Base-by-base conservation (phyloP, 2,888 invertebrate genomes). In the Penaeus monodon region DNA sequence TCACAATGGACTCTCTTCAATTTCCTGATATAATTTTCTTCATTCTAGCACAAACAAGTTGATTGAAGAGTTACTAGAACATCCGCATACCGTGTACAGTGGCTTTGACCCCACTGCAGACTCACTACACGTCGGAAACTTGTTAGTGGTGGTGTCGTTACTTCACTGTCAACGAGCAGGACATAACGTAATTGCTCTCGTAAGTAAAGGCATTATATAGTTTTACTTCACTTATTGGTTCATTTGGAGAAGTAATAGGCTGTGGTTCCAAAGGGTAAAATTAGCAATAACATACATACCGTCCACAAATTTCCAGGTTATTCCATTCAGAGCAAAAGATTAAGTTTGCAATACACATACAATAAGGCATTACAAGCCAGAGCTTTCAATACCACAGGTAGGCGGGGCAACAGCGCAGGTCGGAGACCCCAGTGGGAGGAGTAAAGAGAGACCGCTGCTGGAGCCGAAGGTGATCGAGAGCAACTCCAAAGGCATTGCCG, bases 31-130 rank as follows among this genome's bases (percentile, higher is more conserved):
- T 24, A 29, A 38, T 63, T 33, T 27, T 27, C 29, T 14, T 80
- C 22, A 33, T 86, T 82, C 49, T 83, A 87, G 87, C 27, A 70
- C 78, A 33, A 83, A 79, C 82, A 70, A 83, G 29, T 29, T 85
- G 29, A 65, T 81, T 14, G 29, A 81, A 27, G 74, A 84, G 29
- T 77, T 84, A 29, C 76, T 33, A 24, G 68, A 29, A 24, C 29
- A 94, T 10, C 94, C 95, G 0, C 97, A 96, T 92, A 95, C 95
- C 91, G 95, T 97, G 33, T 99, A 99, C 92, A 98, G 98, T 85
- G 99, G 99, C 0, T 99, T 99, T 93, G 99, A 99, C 93, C 99
- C 99, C 0, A 99, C 99, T 0, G 97, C 99, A 0, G 95, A 96
- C 91, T 98, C 98, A 93, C 94, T 99, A 64, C 99, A 99, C 92